Conservation (phyloP, 2,888 invertebrate species). For the Ochropleura plecta region DNA sequence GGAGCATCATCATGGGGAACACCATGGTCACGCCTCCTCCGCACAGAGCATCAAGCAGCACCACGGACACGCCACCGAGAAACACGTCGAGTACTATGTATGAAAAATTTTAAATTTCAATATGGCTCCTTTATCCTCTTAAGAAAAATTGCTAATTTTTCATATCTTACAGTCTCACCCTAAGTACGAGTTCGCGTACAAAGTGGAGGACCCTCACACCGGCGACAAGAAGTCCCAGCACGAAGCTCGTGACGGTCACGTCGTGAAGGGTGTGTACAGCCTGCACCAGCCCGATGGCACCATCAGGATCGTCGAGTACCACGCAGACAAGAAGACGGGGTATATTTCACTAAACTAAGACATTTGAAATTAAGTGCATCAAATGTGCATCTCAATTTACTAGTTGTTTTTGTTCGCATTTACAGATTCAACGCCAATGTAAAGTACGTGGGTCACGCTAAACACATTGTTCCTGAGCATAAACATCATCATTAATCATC, state of each 20-base stretch:
- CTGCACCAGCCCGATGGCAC: slow-evolving; percentile 88
- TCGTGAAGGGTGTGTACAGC: slow-evolving; percentile 89
- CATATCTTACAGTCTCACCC: slow-evolving; percentile 29
- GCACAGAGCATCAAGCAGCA: slow-evolving; percentile 75
- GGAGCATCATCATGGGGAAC: slow-evolving; percentile 39
- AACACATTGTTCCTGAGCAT: slow-evolving; percentile 62
- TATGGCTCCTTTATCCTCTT: neutral
- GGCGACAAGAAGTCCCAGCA: slow-evolving; percentile 84
- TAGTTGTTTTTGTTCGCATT: neutral
- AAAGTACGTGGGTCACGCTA: slow-evolving; percentile 64
- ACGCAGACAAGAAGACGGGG: slow-evolving; percentile 73
- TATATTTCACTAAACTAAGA: neutral
- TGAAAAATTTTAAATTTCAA: neutral
- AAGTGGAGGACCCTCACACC: slow-evolving; percentile 85
- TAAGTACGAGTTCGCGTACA: slow-evolving; percentile 80
- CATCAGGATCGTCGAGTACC: slow-evolving; percentile 86
- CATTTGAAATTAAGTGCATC: neutral
- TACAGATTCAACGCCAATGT: slow-evolving; percentile 75
- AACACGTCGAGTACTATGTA: slow-evolving; percentile 63
- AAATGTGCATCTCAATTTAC: neutral
- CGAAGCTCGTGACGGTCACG: slow-evolving; percentile 87
- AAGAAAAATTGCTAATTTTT: neutral
- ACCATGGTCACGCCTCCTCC: slow-evolving; percentile 70
- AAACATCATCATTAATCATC: slow-evolving; percentile 51
- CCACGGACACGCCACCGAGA: slow-evolving; percentile 68